These are phyloP conservation scores for Tautogolabrus adspersus DNA, from an alignment of 2,113 vertebrate genomes.

Conservation along the genomic window DNA sequence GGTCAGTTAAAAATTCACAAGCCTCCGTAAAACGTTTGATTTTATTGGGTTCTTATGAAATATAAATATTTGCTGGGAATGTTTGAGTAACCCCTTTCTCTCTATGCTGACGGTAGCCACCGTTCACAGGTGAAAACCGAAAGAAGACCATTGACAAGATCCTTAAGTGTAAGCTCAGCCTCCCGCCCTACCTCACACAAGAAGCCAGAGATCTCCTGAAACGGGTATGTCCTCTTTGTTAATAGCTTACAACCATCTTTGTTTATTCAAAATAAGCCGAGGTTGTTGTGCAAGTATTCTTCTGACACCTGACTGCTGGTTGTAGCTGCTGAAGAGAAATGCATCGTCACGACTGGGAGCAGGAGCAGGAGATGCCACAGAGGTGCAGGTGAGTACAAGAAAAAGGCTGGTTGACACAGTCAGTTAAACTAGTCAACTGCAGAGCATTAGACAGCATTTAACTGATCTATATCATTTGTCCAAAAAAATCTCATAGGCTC, in stretches of 20 bases:
- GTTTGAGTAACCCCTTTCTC: neutral
- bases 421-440: neutral
- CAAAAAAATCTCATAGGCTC: slow-evolving; percentile 81
- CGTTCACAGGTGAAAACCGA: slow-evolving; percentile 98
- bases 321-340: slow-evolving; percentile 97
- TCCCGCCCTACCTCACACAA: slow-evolving; percentile 99
- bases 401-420: neutral
- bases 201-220: slow-evolving; percentile 99
- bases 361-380: slow-evolving; percentile 92
- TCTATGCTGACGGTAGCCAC: slow-evolving; percentile 83
- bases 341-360: slow-evolving; percentile 96
- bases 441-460: no score
- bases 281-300: neutral
- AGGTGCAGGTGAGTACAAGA: slow-evolving; percentile 90
- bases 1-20: slow-evolving; percentile 87
- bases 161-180: slow-evolving; percentile 99
- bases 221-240: slow-evolving; percentile 85
- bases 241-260: neutral
- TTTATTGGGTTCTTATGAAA: neutral
- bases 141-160: slow-evolving; percentile 99
- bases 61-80: neutral
- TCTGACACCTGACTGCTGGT: slow-evolving; percentile 30
- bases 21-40: neutral
- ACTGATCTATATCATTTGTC: no score
- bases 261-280: neutral